Percentiles rank a stretch among this genome's conserved stretches.
phyloP scores from a whole-genome alignment of 2,113 vertebrate species.

The Morone saxatilis region DNA sequence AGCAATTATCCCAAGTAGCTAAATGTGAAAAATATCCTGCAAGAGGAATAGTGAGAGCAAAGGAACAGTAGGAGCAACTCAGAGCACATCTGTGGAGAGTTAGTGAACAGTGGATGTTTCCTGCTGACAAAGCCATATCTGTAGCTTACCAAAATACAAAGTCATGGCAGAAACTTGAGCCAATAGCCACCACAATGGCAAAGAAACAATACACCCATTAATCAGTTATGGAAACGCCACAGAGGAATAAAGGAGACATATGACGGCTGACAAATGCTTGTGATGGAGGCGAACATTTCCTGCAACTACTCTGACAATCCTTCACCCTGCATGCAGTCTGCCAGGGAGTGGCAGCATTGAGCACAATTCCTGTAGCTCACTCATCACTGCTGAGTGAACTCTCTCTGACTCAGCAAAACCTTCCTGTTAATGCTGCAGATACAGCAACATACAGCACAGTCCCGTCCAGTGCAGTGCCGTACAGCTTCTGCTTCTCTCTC shows the following conservation, averaged over 20 bases:
- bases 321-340: constrained; percentile 39
- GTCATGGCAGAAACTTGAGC: constrained; percentile 43
- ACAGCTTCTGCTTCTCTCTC: background rate
- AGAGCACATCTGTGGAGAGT: constrained; percentile 75
- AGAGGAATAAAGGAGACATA: constrained; percentile 28
- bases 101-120: constrained; percentile 70
- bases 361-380: constrained; percentile 42
- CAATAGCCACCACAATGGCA: constrained; percentile 54
- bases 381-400: constrained; percentile 66
- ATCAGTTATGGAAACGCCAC: constrained; percentile 61
- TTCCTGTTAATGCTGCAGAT: constrained; percentile 62
- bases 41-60: constrained; percentile 35
- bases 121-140: constrained; percentile 73
- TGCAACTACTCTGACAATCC: constrained; percentile 37
- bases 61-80: constrained; percentile 56
- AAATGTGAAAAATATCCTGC: constrained; percentile 57
- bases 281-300: constrained; percentile 54
- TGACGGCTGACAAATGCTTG: constrained; percentile 41
- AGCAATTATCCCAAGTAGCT: constrained; percentile 49
- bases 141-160: constrained; percentile 60
- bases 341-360: constrained; percentile 80
- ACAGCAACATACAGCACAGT: constrained; percentile 41
- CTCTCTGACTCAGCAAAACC: constrained; percentile 83
- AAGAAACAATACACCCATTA: constrained; percentile 56
- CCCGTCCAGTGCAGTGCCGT: constrained; percentile 16